Evolutionary conservation across 2,797 vertebrate genomes (phyloP).

Genomic region (Dendrocincla tyrannina): DNA sequence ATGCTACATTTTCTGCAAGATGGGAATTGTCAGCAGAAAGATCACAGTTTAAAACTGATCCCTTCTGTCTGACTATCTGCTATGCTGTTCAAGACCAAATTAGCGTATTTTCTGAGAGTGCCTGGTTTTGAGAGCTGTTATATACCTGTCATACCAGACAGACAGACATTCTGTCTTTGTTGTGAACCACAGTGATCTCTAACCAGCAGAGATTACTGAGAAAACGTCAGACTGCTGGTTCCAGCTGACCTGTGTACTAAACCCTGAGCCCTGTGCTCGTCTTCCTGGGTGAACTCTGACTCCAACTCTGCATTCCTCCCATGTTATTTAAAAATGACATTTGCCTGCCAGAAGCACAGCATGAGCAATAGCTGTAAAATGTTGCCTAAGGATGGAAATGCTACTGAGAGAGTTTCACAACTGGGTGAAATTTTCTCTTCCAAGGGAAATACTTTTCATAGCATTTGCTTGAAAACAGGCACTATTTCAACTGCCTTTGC

Average conservation of each 20-base stretch:
- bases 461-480: neutral
- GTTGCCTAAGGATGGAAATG: constrained; percentile 41
- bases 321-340: constrained; percentile 15
- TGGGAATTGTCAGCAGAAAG: neutral
- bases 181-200: constrained; percentile 2
- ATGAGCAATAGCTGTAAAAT: constrained; percentile 24
- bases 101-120: neutral
- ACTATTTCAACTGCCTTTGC: neutral
- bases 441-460: constrained; percentile 16
- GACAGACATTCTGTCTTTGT: neutral
- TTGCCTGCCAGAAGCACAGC: constrained; percentile 17
- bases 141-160: constrained; percentile 9
- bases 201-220: constrained; percentile 3
- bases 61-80: neutral
- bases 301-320: neutral
- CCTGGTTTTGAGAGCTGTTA: neutral
- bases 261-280: neutral
- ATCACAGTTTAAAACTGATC: neutral
- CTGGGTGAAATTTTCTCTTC: constrained; percentile 9
- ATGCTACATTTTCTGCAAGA: neutral
- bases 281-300: constrained; percentile 43
- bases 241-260: neutral
- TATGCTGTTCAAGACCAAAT: neutral
- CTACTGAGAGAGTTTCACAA: constrained; percentile 31
- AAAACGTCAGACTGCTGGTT: constrained; percentile 2